phyloP scores from a whole-genome alignment of 1,140 invertebrate genomes.

The Magallana ariakensis region DNA sequence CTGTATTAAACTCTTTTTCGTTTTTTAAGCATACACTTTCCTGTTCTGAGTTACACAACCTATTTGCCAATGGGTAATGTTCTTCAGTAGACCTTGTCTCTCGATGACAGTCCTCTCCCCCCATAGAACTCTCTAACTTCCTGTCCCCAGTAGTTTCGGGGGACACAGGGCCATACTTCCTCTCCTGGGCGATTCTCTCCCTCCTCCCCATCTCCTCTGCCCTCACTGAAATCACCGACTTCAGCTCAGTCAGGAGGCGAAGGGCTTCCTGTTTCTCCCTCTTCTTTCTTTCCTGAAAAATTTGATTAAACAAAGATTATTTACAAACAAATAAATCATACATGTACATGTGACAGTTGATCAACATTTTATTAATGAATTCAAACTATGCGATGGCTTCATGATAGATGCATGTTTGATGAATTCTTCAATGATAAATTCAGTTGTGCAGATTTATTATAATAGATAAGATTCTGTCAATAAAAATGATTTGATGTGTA shows the following conservation, averaged over 20 bases:
- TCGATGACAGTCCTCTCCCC: not conserved
- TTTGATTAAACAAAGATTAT: not conserved
- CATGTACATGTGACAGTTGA: no score
- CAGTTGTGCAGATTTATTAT: no score
- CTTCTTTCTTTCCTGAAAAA: constrained; percentile 51
- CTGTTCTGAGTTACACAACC: not conserved
- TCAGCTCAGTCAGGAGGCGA: constrained; percentile 54
- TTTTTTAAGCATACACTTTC: not conserved
- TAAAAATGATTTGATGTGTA: no score
- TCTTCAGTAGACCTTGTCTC: not conserved
- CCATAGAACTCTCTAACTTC: not conserved
- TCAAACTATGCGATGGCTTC: no score
- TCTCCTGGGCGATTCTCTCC: constrained; percentile 53
- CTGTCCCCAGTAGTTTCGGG: not conserved
- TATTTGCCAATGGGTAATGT: not conserved
- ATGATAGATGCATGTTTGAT: no score
- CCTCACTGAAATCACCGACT: constrained; percentile 57
- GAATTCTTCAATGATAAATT: no score
- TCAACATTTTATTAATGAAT: no score
- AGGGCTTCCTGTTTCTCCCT: constrained; percentile 58
- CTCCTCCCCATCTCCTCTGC: constrained; percentile 52
- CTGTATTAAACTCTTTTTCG: not conserved
- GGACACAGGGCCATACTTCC: not conserved
- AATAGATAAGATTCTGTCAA: no score
- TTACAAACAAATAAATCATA: no score